Conservation (phyloP, 2,797 vertebrate species). For the Meda fulgida region DNA sequence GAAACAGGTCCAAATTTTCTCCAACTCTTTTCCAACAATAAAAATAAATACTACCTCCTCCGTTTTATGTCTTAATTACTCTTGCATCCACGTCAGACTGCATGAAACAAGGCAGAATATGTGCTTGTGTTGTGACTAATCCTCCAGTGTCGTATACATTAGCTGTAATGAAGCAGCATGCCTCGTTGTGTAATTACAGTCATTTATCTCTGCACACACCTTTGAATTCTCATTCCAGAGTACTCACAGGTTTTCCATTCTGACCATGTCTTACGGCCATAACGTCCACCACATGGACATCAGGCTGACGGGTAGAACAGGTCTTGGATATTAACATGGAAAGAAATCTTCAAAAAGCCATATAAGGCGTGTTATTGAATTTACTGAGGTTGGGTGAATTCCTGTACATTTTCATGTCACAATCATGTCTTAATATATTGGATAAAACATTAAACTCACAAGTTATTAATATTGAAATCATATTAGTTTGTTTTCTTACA, state of each 20-base stretch:
- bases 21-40: neutral
- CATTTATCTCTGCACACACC: conserved; percentile 66
- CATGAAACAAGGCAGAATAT: conserved; percentile 66
- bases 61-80: conserved; percentile 29
- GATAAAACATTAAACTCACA: neutral
- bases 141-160: conserved; percentile 62
- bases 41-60: neutral
- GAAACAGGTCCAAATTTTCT: neutral
- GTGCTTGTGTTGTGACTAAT: conserved; percentile 64
- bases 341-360: neutral
- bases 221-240: neutral
- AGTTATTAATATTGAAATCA: neutral
- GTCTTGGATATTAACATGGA: conserved; percentile 1
- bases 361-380: neutral
- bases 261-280: neutral
- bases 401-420: neutral
- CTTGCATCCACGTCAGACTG: neutral
- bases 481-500: neutral
- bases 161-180: conserved; percentile 71
- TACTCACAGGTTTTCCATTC: neutral
- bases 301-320: neutral
- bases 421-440: neutral
- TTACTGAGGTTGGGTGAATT: neutral
- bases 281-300: neutral
- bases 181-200: conserved; percentile 71